A percentile compares a stretch with the other conserved stretches of the same genome.
Evolutionary conservation across 2,888 invertebrate species (phyloP).

Genomic region (Pollenia griseotomentosa): DNA sequence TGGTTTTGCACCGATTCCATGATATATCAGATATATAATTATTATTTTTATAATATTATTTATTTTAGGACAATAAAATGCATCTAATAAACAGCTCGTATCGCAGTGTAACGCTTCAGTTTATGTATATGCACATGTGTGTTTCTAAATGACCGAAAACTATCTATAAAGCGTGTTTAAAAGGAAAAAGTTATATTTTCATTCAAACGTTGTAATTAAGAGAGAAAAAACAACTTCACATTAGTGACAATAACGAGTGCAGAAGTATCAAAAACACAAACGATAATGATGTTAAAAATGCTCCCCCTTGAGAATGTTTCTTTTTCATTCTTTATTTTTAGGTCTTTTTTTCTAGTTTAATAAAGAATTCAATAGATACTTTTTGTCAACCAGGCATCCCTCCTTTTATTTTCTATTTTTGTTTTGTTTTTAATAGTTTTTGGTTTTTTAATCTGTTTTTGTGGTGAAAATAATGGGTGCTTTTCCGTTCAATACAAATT

Average conservation of each 20-base stretch:
- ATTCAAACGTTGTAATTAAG: slow-evolving; percentile 21
- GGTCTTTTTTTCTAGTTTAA: background rate
- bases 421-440: slow-evolving; percentile 3
- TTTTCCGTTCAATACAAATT: slow-evolving; percentile 33
- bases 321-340: background rate
- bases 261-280: slow-evolving; percentile 2
- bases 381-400: background rate
- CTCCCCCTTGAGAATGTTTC: background rate
- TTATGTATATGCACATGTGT: too few species aligned
- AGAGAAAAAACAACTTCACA: slow-evolving; percentile 10
- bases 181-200: background rate
- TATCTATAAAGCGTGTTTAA: too few species aligned
- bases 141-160: too few species aligned
- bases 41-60: too few species aligned
- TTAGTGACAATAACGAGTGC: slow-evolving; percentile 18
- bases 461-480: background rate
- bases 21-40: too few species aligned
- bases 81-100: too few species aligned
- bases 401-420: background rate
- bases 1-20: too few species aligned
- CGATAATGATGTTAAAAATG: background rate
- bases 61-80: too few species aligned
- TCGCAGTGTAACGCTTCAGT: too few species aligned
- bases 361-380: slow-evolving; percentile 15
- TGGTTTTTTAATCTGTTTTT: background rate